These are phyloP conservation scores for Cryptotermes secundus DNA, from an alignment of 1,140 invertebrate genomes.

Conservation along the genomic window DNA sequence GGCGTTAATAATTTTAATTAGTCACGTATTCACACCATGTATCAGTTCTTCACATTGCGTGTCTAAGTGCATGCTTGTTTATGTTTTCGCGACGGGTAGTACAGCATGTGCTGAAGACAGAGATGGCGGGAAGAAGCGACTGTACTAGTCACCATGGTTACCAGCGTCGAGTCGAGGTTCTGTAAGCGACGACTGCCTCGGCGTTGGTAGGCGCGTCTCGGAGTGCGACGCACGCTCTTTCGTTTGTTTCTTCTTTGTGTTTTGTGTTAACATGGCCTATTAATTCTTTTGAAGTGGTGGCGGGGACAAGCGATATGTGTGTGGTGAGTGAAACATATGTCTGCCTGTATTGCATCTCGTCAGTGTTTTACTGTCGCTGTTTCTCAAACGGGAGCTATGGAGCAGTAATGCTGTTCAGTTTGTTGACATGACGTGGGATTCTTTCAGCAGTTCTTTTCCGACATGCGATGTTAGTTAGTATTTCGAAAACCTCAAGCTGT, in stretches of 20 bases:
- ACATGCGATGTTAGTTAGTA: no score
- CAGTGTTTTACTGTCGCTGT: no score
- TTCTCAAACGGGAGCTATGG: no score
- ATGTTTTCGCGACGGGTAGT: not conserved
- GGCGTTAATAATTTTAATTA: no score
- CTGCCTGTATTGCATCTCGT: not conserved
- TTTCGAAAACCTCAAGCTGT: no score
- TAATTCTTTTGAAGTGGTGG: not conserved
- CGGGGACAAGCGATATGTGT: not conserved
- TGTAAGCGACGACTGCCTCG: not conserved
- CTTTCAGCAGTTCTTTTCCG: no score
- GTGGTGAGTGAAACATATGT: not conserved
- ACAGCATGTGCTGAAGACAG: not conserved
- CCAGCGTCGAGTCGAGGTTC: slow-evolving; percentile 1
- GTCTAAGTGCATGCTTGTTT: not conserved
- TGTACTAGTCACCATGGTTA: not conserved
- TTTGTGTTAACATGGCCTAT: not conserved
- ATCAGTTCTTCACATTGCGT: no score
- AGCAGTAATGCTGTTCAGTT: no score
- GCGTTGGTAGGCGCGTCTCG: not conserved
- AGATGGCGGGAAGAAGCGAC: not conserved
- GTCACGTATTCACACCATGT: no score
- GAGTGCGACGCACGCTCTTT: not conserved
- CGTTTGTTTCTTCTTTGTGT: not conserved
- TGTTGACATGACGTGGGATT: no score